These are phyloP conservation scores for Didymodactylos carnosus DNA, from an alignment of 2,888 invertebrate species.

Conservation along the genomic window DNA sequence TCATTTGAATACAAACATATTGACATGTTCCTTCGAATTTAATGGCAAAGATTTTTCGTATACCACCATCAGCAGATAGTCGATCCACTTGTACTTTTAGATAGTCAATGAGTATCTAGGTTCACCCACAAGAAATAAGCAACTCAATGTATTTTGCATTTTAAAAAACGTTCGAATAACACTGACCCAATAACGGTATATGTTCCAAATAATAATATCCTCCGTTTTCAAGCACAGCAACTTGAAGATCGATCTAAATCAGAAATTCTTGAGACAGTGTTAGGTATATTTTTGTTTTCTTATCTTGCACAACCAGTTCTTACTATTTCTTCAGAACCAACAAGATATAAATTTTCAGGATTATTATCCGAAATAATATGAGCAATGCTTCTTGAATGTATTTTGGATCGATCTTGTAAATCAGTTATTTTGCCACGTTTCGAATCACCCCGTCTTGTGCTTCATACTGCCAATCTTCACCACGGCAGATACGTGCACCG, in stretches of 20 bases:
- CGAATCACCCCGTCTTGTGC: constrained; percentile 84
- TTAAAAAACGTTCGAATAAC: constrained; percentile 16
- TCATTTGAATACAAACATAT: too few species aligned
- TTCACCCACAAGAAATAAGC: not conserved
- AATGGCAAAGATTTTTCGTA: too few species aligned
- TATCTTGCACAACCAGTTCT: constrained; percentile 14
- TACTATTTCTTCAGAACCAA: constrained; percentile 85
- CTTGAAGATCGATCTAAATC: constrained; percentile 54
- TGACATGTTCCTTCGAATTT: too few species aligned
- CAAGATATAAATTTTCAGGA: constrained; percentile 82
- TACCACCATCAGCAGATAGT: too few species aligned
- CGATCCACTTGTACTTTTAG: too few species aligned
- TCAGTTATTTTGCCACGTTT: constrained; percentile 31
- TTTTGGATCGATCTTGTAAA: constrained; percentile 80
- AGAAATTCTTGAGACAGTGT: too few species aligned
- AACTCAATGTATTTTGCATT: constrained; percentile 26
- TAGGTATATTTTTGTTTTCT: constrained; percentile 13
- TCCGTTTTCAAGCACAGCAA: constrained; percentile 87
- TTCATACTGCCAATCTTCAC: constrained; percentile 98
- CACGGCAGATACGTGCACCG: constrained; percentile 77
- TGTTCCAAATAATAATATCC: constrained; percentile 88
- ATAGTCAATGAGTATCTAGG: too few species aligned
- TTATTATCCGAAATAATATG: constrained; percentile 96
- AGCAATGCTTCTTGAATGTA: constrained; percentile 63
- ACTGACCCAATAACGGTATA: constrained; percentile 59